A percentile compares a stretch with the other conserved stretches of the same genome.
Evolutionary conservation across 2,888 invertebrate species (phyloP).

Genomic region (Oxyteleia sp.): DNA sequence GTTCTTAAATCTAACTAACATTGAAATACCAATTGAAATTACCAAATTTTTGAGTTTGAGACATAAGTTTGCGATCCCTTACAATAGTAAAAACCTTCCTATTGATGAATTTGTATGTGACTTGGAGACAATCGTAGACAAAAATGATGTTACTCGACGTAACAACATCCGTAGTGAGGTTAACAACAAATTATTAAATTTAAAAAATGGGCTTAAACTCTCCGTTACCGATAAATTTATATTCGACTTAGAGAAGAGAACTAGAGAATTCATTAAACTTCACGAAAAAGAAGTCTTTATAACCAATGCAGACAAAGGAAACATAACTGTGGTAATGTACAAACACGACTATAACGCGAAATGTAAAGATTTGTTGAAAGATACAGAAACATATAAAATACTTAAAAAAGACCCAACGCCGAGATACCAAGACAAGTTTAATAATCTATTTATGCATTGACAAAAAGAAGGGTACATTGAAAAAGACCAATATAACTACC

Average conservation of each 20-base stretch:
- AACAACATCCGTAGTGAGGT: background rate
- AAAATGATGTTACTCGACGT: background rate
- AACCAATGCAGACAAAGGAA: background rate
- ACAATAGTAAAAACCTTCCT: background rate
- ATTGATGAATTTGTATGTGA: slow-evolving; percentile 11
- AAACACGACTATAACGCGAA: background rate
- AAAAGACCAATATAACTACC: background rate
- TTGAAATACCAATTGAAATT: background rate
- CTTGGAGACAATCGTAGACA: background rate
- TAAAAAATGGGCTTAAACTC: background rate
- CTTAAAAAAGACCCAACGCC: background rate
- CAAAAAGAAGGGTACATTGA: background rate
- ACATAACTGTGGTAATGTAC: background rate
- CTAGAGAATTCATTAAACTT: background rate
- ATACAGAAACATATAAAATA: background rate
- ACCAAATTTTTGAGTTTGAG: background rate
- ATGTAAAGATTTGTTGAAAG: background rate
- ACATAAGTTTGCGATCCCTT: slow-evolving; percentile 1
- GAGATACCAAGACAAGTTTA: slow-evolving; percentile 11
- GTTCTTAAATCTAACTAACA: background rate
- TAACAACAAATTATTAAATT: background rate
- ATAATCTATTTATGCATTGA: background rate
- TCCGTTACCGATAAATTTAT: background rate
- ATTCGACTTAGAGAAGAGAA: background rate
- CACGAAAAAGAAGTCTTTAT: background rate